Evolutionary conservation across 2,888 invertebrate species (phyloP).

Genomic region (Hedya salicella): DNA sequence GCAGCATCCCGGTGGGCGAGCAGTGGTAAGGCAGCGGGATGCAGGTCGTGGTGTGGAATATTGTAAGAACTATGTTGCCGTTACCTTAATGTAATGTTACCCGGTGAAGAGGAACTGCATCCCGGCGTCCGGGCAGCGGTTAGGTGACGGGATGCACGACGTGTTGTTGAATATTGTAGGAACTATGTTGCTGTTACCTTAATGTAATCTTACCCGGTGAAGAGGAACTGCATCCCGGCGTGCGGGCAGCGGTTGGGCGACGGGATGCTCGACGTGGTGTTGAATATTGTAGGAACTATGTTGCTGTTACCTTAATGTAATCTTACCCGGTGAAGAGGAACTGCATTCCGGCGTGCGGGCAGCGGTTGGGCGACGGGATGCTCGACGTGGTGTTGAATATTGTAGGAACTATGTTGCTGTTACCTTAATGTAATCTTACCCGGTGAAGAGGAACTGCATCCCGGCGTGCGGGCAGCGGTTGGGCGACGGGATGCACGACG

Average conservation of each 20-base stretch:
- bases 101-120: constrained; percentile 94
- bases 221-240: constrained; percentile 93
- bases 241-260: constrained; percentile 93
- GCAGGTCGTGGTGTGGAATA: too few species aligned
- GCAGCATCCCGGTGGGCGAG: constrained; percentile 93
- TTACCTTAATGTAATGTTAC: too few species aligned
- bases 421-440: too few species aligned
- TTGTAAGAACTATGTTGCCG: too few species aligned
- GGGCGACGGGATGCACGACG: constrained; percentile 92
- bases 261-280: constrained; percentile 88
- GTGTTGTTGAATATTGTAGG: constrained; percentile 55
- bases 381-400: constrained; percentile 84
- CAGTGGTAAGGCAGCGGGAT: constrained; percentile 92
- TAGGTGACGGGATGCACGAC: constrained; percentile 92
- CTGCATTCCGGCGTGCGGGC: constrained; percentile 93
- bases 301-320: too few species aligned
- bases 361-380: constrained; percentile 90
- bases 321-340: constrained; percentile 89
- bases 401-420: too few species aligned
- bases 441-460: constrained; percentile 93
- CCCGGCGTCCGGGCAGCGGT: constrained; percentile 91
- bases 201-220: constrained; percentile 83
- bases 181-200: constrained; percentile 73
- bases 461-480: constrained; percentile 92
- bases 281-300: too few species aligned